Base-by-base conservation (phyloP, 23 tunicate genomes). In the Oikopleura dioica region DNA sequence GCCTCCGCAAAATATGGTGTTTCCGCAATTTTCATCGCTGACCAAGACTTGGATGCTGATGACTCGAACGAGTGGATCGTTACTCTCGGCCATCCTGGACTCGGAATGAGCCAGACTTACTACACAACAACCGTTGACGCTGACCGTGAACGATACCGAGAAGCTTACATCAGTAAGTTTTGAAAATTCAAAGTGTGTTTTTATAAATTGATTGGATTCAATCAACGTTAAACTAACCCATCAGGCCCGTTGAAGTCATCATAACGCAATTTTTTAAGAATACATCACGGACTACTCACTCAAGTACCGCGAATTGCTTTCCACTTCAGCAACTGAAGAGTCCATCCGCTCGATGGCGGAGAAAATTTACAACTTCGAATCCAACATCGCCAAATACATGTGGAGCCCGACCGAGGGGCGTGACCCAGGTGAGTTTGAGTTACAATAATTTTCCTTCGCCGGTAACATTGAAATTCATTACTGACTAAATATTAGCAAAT, bases 1-100 rank as follows among this genome's bases (percentile, higher is more conserved):
- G 72, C 72, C 30, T 21, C 72, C 2, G 72, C 72, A 12, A 2
- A 12, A 2, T 63, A 63, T 63, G 72, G 32, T 16, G 33, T 63
- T 31, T 21, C 33, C 2, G 72, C 72, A 23, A 63, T 63, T 63
- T 63, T 63, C 33, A 12, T 31, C 4, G 72, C 72, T 28, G 72
- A 63, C 26, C 72, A 63, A 63, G 72, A 63, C 26, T 63, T 63
- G 72, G 72, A 63, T 28, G 30, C 72, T 12, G 33, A 23, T 24
- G 72, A 63, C 26, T 63, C 72, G 26, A 63, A 63, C 72, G 26
- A 63, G 33, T 63, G 72, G 72, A 63, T 63, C 33, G 26, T 63
- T 28, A 12, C 72, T 5, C 33, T 63, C 4, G 72, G 72, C 4
- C 72, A 63, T 31, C 72, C 72, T 63, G 16, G 30, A 16, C 30